These are phyloP conservation scores for Drosophila melanosoma DNA, from an alignment of 2,888 invertebrate genomes.

Conservation along the genomic window DNA sequence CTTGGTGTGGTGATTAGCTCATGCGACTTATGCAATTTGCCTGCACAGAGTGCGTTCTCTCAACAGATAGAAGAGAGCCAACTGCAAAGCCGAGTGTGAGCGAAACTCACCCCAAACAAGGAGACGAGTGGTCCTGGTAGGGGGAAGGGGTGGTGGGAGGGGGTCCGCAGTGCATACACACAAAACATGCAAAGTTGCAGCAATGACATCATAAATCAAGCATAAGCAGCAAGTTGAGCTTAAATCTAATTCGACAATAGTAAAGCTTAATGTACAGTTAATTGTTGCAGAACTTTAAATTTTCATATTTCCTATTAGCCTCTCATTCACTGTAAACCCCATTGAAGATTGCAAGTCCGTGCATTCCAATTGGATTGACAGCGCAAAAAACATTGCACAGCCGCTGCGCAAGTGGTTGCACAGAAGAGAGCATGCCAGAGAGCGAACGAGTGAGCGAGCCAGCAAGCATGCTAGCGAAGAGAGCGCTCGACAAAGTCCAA, in stretches of 20 bases:
- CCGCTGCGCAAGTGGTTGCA: conserved; percentile 67
- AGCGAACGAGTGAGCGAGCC: conserved; percentile 19
- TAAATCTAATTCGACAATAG: background rate
- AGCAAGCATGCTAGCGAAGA: conserved; percentile 7
- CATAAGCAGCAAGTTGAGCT: background rate
- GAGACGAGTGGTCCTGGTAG: conserved; percentile 33
- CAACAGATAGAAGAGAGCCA: background rate
- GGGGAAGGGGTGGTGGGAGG: conserved; percentile 28
- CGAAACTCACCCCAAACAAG: conserved; percentile 56
- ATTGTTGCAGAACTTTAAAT: background rate
- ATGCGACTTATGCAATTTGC: conserved; percentile 74
- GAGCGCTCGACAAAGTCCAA: conserved; percentile 27
- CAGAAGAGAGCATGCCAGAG: background rate
- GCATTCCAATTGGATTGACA: conserved; percentile 79
- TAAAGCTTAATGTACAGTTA: background rate
- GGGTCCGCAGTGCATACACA: conserved; percentile 68
- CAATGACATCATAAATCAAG: conserved; percentile 53
- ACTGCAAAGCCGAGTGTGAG: conserved; percentile 16
- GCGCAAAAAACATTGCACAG: conserved; percentile 53
- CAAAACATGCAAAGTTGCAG: conserved; percentile 66
- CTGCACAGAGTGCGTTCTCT: conserved; percentile 32
- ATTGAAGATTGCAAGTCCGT: conserved; percentile 60
- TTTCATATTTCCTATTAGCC: background rate
- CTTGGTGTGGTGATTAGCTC: conserved; percentile 61
- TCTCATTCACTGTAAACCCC: background rate